Evolutionary conservation across 2,888 invertebrate species (phyloP), one percentile per base, ranked within the genome.

Genomic region (Lagria hirta): DNA sequence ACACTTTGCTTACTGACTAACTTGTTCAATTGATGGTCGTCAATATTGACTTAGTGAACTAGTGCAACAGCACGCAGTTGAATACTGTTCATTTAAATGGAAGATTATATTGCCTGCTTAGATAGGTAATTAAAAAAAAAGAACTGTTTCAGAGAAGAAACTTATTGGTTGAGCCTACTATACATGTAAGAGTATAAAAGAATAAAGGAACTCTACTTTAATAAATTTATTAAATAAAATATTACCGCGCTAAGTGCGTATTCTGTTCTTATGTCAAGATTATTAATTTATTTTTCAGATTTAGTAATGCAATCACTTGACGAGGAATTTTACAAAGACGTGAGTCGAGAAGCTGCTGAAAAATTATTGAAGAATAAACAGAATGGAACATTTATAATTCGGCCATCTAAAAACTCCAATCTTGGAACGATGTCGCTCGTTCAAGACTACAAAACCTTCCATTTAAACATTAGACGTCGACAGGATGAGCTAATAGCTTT

Each of bases 331-430:
- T 80, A 76, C 67, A 78, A 77, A 74, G 71, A 75, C 51, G 72
- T 80, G 42, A 74, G 75, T 40, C 63, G 81, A 37, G 65, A 64
- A 2, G 73, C 73, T 46, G 79, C 78, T 0, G 79, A 78, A 61
- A 72, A 73, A 40, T 54, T 80, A 42, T 60, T 80, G 54, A 69
- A 65, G 35, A 75, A 75, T 2, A 76, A 76, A 49, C 78, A 79
- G n/a, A 78, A 79, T 61, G 81, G 81, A 4, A 77, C 76, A 1
- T 81, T 79, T 53, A 71, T 81, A 30, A 65, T 81, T 49, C 69
- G 80, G 35, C 81, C 80, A 29, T 76, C 78, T 1, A 76, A 74
- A 54, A 75, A 75, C 71, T 57, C 50, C 27, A 51, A 50, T 50
- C 44, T 66, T 0, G 80, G 78, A 57, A 80, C 79, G 1, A 61